Conservation (phyloP, 2,797 vertebrate genomes). For the Phalloptychus januarius region DNA sequence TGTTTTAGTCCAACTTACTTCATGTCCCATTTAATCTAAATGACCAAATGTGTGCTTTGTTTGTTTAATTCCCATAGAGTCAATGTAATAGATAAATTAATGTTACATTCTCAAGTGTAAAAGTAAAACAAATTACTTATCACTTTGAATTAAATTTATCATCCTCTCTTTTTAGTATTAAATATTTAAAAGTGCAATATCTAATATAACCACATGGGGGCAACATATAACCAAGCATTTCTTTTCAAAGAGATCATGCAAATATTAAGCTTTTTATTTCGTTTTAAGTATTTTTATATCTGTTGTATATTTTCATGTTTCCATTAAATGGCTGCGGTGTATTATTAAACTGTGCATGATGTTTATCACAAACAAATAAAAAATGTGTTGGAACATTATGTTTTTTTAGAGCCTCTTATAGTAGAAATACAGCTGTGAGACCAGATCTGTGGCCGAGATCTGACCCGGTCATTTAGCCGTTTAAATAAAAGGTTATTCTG, state of each 20-base stretch:
- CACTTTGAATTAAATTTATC: not conserved
- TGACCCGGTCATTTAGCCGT: not conserved
- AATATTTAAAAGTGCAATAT: not conserved
- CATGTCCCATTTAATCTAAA: not conserved
- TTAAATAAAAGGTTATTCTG: not conserved
- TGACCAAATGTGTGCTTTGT: not conserved
- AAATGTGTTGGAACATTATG: not conserved
- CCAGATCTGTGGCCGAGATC: not conserved
- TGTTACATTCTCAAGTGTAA: not conserved
- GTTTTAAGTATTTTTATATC: not conserved
- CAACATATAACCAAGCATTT: conserved; percentile 20
- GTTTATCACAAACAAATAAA: not conserved
- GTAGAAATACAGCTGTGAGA: not conserved
- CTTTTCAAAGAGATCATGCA: not conserved
- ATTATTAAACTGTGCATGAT: not conserved
- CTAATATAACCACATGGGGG: conserved; percentile 66
- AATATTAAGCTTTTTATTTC: not conserved
- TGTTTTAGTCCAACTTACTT: not conserved
- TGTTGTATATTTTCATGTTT: not conserved
- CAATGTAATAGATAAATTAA: not conserved
- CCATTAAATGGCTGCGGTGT: not conserved
- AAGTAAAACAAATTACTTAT: not conserved
- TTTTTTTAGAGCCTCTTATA: not conserved
- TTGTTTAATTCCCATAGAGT: not conserved
- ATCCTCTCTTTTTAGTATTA: not conserved